Percentiles rank a stretch among this genome's conserved stretches.
Evolutionary conservation across 2,113 vertebrate genomes (phyloP).

Genomic region (Eudyptes chrysolophus): DNA sequence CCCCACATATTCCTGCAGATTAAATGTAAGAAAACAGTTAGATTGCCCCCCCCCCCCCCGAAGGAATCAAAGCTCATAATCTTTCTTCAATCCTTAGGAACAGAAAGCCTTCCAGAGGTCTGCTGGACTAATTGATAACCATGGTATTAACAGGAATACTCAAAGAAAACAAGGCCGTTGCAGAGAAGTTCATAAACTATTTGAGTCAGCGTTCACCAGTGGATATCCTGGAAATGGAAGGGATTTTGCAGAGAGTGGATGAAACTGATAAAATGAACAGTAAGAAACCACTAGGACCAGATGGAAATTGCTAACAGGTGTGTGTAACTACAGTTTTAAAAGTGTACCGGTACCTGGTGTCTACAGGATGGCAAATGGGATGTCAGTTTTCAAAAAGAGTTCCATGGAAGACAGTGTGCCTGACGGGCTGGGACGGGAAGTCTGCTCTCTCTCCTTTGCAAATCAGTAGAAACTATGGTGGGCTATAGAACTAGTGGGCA

Average conservation of each 20-base stretch:
- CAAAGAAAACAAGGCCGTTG: neutral
- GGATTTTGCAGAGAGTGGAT: neutral
- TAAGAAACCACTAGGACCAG: neutral
- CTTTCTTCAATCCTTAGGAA: neutral
- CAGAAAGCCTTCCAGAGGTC: neutral
- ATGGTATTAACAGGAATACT: neutral
- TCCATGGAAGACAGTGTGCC: neutral
- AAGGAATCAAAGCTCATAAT: neutral
- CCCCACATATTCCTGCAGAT: neutral
- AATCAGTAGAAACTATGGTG: neutral
- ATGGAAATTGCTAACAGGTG: neutral
- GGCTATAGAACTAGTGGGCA: neutral
- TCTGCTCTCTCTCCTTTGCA: neutral
- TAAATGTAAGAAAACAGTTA: neutral
- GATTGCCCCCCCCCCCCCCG: neutral
- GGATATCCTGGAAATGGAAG: neutral
- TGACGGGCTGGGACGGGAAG: neutral
- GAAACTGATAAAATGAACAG: neutral
- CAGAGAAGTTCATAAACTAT: neutral
- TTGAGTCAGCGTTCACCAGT: neutral
- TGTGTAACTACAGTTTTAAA: neutral
- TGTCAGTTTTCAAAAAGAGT: neutral
- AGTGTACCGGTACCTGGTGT: accelerated
- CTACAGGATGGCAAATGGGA: neutral
- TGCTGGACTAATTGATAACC: neutral